Evolutionary conservation across 92 coral and sea anemone genomes (phyloP), one percentile per base, ranked within the genome.

Genomic region (Umimayanthus chanpuru): DNA sequence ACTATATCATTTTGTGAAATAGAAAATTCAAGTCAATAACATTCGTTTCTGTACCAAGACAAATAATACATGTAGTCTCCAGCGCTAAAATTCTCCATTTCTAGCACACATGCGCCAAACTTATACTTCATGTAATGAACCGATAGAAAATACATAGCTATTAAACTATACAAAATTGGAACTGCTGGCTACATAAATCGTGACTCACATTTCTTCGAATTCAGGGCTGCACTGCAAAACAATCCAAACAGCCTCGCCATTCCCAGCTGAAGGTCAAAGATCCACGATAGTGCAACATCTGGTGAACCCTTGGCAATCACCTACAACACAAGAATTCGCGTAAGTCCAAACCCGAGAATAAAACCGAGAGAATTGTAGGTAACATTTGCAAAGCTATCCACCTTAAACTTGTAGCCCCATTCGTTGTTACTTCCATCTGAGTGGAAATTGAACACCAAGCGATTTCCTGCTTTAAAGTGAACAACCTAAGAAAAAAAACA

Each of bases 401-500:
- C 99, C 92, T 89, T 97, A 90, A 97, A 97, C 82, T 97, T 97
- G 89, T 97, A 97, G 39, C 99, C 99, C 99, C 99, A 97, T 82
- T 97, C 99, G 49, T 96, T 97, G 91, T 97, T 97, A 80, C 99
- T 97, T 39, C 99, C 99, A 82, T 97, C 99, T 32, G 99, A 97
- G 81, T 97, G 99, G 80, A 97, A 97, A 72, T 91, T 92, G 64
- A 97, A 97, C 66, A 94, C 92, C 76, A 97, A 82, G 29, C 98
- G 93, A 81, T 97, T 96, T 28, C 99, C 99, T 23, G 98, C 95
- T 81, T 94, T 94, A 90, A 97, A 95, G 55, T 88, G 86, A 8
- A 92, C 93, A 82, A 83, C 92, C 99, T 97, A 89, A 76, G 32
- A 77, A 26, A 77, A 64, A 71, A 85, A 39, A 72, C 21, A 39